Evolutionary conservation across 2,797 vertebrate species (phyloP).

Genomic region (Eulemur coronatus): DNA sequence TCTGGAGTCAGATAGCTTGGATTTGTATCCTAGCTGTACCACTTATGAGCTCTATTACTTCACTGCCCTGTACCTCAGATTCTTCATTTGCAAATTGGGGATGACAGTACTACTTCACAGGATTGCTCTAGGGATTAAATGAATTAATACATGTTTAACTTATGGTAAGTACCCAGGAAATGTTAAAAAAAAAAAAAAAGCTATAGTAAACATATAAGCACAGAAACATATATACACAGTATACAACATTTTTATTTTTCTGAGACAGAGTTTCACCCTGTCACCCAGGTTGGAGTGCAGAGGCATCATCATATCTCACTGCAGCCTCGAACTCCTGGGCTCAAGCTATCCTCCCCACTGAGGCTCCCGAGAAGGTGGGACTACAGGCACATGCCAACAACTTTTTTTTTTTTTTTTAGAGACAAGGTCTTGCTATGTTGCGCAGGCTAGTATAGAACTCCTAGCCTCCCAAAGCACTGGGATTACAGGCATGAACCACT

Average conservation of each 20-base stretch:
- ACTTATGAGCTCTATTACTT: background rate
- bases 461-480: background rate
- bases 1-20: background rate
- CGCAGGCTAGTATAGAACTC: background rate
- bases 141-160: background rate
- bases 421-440: background rate
- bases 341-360: background rate
- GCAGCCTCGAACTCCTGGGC: too few species aligned
- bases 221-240: background rate
- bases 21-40: background rate
- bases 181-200: background rate
- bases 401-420: background rate
- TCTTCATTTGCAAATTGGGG: background rate
- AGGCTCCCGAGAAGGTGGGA: background rate
- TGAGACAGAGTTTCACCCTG: too few species aligned
- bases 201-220: background rate
- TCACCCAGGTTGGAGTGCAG: too few species aligned
- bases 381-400: background rate
- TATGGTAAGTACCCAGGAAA: background rate
- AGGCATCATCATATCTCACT: too few species aligned
- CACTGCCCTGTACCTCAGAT: background rate
- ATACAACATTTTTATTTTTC: too few species aligned
- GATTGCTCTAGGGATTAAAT: background rate
- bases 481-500: background rate
- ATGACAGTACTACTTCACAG: background rate